Evolutionary conservation across 2,888 invertebrate species (phyloP), one percentile per base, ranked within the genome.

Genomic region (Epinotia bilunana): DNA sequence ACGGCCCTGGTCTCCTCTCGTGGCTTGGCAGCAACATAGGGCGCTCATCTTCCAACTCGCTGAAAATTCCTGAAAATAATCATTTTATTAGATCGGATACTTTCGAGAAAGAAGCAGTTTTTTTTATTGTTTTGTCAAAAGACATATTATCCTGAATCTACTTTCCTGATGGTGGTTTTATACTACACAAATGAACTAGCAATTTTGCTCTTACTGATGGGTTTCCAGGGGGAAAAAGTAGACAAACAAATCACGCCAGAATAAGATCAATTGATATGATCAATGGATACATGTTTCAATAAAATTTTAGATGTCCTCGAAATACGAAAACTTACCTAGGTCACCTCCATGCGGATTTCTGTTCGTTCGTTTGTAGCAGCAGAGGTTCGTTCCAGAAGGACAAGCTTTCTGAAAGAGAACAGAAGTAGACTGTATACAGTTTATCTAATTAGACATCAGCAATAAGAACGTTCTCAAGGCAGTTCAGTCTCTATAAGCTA

Each of bases 321-420:
- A 33, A 6, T 11, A 3, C 20, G 16, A 5, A 12, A 13, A 13
- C 28, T 73, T 73, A 91, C 92, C 91, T 84, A 88, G 76, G 28
- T 83, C 46, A 28, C n/a, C 28, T 9, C 6, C 82, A 3, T 82
- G 84, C 53, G 53, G 60, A 70, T 9, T 55, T 55, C 82, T 82
- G 72, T 81, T 83, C 1, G 87, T 84, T 77, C 88, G 86, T 73
- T 94, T 94, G 87, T 94, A 95, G 82, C 96, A 96, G 83, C 96
- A 96, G 77, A 96, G 95, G 79, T 93, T 95, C 84, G 95, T 95
- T 11, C 95, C 95, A 0, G 88, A 88, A 46, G 95, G 95, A 80
- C 96, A 96, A 23, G 95, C 94, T 13, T 95, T 95, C 96, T 96
- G 91, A 16, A 88, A 88, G 79, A 61, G 76, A 33, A 72, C 28